Evolutionary conservation across 2,113 vertebrate species (phyloP).

Genomic region (Cygnus atratus): DNA sequence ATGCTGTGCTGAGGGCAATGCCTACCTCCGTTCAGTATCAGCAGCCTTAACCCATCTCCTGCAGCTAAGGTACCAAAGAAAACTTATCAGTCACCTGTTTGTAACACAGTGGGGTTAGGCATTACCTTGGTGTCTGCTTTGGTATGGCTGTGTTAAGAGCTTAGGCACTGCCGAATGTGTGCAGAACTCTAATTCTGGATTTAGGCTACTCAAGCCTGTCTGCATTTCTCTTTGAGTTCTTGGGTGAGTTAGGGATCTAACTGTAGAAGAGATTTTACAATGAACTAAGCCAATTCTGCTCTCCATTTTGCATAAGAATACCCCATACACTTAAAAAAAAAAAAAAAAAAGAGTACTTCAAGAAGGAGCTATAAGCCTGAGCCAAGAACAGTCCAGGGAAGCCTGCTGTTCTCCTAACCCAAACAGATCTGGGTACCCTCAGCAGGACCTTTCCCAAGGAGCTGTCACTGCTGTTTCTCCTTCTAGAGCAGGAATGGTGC

Average conservation of each 20-base stretch:
- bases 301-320: not conserved
- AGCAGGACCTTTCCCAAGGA: not conserved
- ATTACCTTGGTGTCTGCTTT: not conserved
- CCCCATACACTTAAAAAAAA: not conserved
- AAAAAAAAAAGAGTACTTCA: not conserved
- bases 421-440: not conserved
- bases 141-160: not conserved
- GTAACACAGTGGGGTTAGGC: not conserved
- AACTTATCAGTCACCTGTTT: not conserved
- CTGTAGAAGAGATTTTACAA: not conserved
- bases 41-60: not conserved
- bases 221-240: not conserved
- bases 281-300: not conserved
- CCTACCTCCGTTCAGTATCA: not conserved
- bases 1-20: not conserved
- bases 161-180: not conserved
- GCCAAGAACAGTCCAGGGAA: not conserved
- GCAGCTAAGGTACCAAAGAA: not conserved
- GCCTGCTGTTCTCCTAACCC: not conserved
- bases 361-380: not conserved
- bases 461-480: not conserved
- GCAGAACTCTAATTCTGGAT: not conserved
- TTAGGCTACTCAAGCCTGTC: not conserved
- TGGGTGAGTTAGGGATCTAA: not conserved
- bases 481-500: not conserved